Percentiles rank a stretch among this genome's conserved stretches.
Conservation (phyloP, 2,888 invertebrate species). For the Amblyjoppa fuscipennis region DNA sequence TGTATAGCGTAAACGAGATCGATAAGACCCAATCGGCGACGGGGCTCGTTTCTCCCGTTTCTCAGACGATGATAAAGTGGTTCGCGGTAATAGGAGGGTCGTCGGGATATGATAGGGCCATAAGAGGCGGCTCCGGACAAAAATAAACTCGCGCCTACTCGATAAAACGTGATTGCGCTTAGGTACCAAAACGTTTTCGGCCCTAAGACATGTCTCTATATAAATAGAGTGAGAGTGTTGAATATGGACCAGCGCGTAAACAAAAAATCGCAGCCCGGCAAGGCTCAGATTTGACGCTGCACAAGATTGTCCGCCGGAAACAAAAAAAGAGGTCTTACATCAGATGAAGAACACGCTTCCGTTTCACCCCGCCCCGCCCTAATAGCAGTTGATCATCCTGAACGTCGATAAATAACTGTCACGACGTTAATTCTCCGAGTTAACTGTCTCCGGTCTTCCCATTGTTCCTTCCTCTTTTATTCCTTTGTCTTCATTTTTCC, state of each 20-base stretch:
- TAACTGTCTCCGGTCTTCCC: slow-evolving; percentile 2
- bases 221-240: neutral
- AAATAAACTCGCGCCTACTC: slow-evolving; percentile 22
- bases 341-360: too few relatives aligned
- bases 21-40: slow-evolving; percentile 54
- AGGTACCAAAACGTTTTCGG: slow-evolving; percentile 47
- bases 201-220: neutral
- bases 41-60: slow-evolving; percentile 30
- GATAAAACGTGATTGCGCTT: slow-evolving; percentile 37
- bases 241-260: neutral
- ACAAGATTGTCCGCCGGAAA: too few relatives aligned
- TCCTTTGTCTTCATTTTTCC: slow-evolving; percentile 7
- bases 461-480: neutral
- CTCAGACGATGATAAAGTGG: slow-evolving; percentile 54
- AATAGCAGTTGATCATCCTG: neutral
- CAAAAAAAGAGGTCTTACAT: too few relatives aligned
- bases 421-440: neutral
- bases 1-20: slow-evolving; percentile 8
- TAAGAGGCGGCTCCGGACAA: neutral
- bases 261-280: too few relatives aligned
- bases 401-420: slow-evolving; percentile 44
- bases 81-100: slow-evolving; percentile 25
- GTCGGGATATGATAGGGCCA: slow-evolving; percentile 31
- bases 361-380: neutral
- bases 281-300: too few relatives aligned